Base-by-base conservation (phyloP, 1,140 invertebrate species). In the Pygmarrhopalites habei region DNA sequence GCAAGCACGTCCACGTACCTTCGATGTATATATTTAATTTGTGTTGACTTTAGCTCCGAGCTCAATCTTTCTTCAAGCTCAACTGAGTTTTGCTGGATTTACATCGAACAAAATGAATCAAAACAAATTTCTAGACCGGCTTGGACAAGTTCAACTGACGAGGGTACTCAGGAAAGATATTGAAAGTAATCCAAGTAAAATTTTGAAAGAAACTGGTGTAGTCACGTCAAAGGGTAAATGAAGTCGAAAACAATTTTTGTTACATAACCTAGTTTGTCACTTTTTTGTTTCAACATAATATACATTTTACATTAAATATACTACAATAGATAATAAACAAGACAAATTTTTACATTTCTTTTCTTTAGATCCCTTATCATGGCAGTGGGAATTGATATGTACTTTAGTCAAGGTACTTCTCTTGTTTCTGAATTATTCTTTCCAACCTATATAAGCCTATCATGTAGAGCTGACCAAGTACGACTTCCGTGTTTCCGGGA, bases 371-470 rank as follows among this genome's bases (percentile, higher is more conserved):
- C 81, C 83, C 12, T 81, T 81, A 32, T 78, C 80, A 7, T 94
- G 91, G 90, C 85, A 93, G 74, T 93, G 90, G 90, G 85, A 87
- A 69, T 79, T 88, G 21, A 86, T 93, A 65, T 79, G 81, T 62
- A 82, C 86, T 35, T 82, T 92, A 71, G 77, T 92, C 3, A 88
- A 86, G 81, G 88, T 89, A 72, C 66, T 60, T 53, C 2, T 1
- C 5, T 47, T 25, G 3, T 2, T 5, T n/a, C 41, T 55, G n/a
- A 2, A 49, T 57, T 41, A 7, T n/a, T 15, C 7, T 62, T 47
- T 41, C 12, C 30, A 43, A 43, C 12, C 60, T 21, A 51, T n/a
- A 35, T 5, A 35, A 35, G 15, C 5, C 32, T 35, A 35, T 7
- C 32, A 15, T 35, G 32, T 35, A 5, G 32, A 7, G 15, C 5